These are phyloP conservation scores for Tragopan temminckii DNA, from an alignment of 2,797 vertebrate genomes.

Conservation along the genomic window DNA sequence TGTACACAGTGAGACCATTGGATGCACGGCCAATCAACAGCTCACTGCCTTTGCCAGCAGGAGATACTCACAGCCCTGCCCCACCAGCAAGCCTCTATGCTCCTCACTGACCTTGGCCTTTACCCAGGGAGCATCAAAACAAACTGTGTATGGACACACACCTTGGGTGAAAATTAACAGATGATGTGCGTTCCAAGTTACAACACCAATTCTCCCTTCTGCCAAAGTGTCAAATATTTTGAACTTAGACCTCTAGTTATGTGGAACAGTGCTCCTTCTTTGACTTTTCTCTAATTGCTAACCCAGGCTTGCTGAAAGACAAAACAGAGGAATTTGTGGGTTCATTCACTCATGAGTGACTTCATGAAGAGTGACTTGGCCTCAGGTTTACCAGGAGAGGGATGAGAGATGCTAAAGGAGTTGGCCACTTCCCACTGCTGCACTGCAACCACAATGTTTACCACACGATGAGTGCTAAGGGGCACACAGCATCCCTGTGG, in stretches of 20 bases:
- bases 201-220: background rate
- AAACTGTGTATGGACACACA: background rate
- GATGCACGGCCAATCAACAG: accelerated
- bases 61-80: background rate
- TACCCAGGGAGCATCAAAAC: slow-evolving; percentile 50
- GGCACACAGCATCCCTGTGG: background rate
- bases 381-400: background rate
- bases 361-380: background rate
- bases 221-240: background rate
- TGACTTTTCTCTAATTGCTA: background rate
- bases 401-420: background rate
- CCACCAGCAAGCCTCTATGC: background rate
- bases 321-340: background rate
- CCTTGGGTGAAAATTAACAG: slow-evolving; percentile 20
- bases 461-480: accelerated
- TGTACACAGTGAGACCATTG: accelerated
- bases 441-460: accelerated
- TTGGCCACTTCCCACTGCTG: background rate
- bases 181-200: background rate
- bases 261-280: background rate
- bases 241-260: slow-evolving; percentile 3
- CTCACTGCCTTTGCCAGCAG: background rate
- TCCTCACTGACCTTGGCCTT: slow-evolving; percentile 24
- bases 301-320: background rate
- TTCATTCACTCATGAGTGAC: background rate